Base-by-base conservation (phyloP, 2,888 invertebrate genomes). In the Dicranocentrus wangi region DNA sequence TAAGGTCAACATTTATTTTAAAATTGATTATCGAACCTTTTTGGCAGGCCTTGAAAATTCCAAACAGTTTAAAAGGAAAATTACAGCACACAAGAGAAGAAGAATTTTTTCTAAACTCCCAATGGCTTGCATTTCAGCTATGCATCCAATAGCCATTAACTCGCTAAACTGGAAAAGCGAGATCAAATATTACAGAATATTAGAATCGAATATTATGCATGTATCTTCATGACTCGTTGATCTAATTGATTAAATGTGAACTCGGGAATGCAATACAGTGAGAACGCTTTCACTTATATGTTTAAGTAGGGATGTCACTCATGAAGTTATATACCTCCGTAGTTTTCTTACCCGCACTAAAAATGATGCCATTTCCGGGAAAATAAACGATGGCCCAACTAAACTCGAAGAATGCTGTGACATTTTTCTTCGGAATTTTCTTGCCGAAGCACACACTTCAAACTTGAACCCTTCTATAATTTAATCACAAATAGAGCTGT, bases 281-380 rank as follows among this genome's bases (percentile, higher is more conserved):
- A n/a, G n/a, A n/a, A n/a, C n/a, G n/a, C n/a, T n/a, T n/a, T n/a
- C n/a, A n/a, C n/a, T n/a, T n/a, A n/a, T n/a, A n/a, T n/a, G n/a
- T n/a, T n/a, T n/a, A n/a, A n/a, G n/a, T n/a, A n/a, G n/a, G n/a
- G n/a, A n/a, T n/a, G n/a, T n/a, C n/a, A n/a, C n/a, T n/a, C n/a
- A n/a, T n/a, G n/a, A n/a, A n/a, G n/a, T n/a, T 32, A 32, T 32
- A 10, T 32, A 32, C 10, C 10, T 32, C 32, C 10, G 3, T 32
- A 32, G 32, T 10, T 32, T 13, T 63, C 76, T 82, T 60, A 82
- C 82, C 1, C 82, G 66, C n/a, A 77, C 68, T n/a, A 73, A 55
- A 55, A 82, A 82, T 13, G 82, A 82, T 1, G 76, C 72, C 51
- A 61, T 77, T 55, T 82, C 82, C 2, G 82, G 77, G 68, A 82